Evolutionary conservation across 1,140 invertebrate species (phyloP).

Genomic region (Argopecten irradians): DNA sequence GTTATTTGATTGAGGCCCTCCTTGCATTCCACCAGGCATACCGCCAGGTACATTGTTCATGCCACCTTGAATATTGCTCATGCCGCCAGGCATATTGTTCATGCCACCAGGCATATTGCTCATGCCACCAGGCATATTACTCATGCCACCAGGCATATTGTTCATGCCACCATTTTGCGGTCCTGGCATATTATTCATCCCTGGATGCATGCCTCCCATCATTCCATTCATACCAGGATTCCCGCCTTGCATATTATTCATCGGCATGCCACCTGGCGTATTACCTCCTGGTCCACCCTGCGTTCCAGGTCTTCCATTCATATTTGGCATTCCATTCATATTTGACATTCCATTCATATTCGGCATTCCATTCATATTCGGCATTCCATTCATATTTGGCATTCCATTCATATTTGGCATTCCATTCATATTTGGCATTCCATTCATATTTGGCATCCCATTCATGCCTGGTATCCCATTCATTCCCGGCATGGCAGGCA

Average conservation of each 20-base stretch:
- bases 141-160: background rate
- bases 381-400: background rate
- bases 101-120: background rate
- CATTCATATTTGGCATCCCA: background rate
- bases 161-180: background rate
- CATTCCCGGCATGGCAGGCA: background rate
- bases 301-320: background rate
- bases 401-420: background rate
- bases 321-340: background rate
- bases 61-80: background rate
- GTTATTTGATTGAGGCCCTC: too few species aligned
- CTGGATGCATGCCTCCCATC: background rate
- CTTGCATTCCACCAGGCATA: background rate
- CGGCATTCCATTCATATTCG: background rate
- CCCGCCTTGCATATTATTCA: too few species aligned
- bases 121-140: background rate
- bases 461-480: background rate
- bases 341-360: slow-evolving; percentile 4
- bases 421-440: too few species aligned
- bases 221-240: background rate
- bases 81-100: background rate
- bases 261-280: background rate
- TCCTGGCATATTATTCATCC: slow-evolving; percentile 10
- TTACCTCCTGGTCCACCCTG: slow-evolving; percentile 7
- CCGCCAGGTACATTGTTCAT: background rate